phyloP scores from a whole-genome alignment of 2,888 invertebrate species.

The Stictocephala bisonia region DNA sequence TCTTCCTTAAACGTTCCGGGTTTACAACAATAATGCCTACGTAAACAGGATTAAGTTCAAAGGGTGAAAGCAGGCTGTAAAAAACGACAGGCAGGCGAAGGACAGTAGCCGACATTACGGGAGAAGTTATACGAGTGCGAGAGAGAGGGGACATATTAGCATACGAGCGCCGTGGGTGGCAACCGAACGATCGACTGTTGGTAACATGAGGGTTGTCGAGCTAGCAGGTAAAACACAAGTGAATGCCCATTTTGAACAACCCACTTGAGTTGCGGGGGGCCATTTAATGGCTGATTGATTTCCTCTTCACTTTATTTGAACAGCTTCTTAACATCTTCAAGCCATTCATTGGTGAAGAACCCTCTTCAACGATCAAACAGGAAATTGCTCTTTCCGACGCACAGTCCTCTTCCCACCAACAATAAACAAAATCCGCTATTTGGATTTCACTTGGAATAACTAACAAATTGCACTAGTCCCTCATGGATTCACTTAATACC shows the following conservation, averaged over 20 bases:
- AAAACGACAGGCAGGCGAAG: background rate
- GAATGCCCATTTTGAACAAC: no score
- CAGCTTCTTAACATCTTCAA: constrained; percentile 30
- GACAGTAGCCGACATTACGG: background rate
- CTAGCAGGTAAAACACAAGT: no score
- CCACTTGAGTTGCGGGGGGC: no score
- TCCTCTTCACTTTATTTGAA: constrained; percentile 35
- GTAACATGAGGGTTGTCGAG: background rate
- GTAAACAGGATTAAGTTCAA: constrained; percentile 17
- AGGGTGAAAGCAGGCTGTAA: constrained; percentile 18
- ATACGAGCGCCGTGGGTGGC: constrained; percentile 26
- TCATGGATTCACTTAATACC: no score
- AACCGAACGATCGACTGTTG: background rate
- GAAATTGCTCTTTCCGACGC: constrained; percentile 28
- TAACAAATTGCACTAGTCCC: no score
- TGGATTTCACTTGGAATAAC: no score
- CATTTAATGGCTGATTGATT: constrained; percentile 28
- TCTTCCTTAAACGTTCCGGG: no score
- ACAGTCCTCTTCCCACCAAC: no score
- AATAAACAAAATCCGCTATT: no score
- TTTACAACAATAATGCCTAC: no score
- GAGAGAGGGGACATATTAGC: constrained; percentile 17
- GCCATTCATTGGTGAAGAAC: background rate
- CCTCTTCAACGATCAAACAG: constrained; percentile 5
- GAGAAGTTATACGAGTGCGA: constrained; percentile 3